Conservation (phyloP, 2,113 vertebrate species). For the Lophotis ruficrista region DNA sequence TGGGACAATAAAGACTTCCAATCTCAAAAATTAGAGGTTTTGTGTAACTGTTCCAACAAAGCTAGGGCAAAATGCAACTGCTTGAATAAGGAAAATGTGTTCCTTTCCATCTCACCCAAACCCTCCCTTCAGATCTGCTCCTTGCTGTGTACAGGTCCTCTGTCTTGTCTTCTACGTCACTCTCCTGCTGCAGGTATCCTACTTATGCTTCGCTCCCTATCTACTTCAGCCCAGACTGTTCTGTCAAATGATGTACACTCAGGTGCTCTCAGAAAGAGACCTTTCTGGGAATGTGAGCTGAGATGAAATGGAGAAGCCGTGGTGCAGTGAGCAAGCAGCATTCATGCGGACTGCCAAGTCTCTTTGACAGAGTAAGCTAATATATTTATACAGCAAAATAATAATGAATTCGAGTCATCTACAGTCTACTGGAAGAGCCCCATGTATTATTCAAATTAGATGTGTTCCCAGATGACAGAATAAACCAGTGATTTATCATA, state of each 20-base stretch:
- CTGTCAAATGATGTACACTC: not conserved
- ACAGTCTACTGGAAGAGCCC: not conserved
- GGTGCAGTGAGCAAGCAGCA: not conserved
- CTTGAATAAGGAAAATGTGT: not conserved
- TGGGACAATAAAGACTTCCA: not conserved
- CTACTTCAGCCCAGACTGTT: not conserved
- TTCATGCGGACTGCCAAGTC: not conserved
- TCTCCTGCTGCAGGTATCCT: not conserved
- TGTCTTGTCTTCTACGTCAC: not conserved
- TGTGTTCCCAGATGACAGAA: not conserved
- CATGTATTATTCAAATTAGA: not conserved
- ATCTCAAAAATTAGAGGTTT: not conserved
- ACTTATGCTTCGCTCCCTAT: not conserved
- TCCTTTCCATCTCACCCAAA: not conserved
- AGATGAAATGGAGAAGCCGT: not conserved
- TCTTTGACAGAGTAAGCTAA: not conserved
- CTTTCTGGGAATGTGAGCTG: not conserved
- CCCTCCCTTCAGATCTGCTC: not conserved
- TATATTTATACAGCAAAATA: not conserved
- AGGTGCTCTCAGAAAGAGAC: not conserved
- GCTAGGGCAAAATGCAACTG: not conserved
- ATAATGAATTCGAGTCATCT: not conserved
- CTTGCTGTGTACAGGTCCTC: not conserved
- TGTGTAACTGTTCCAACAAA: not conserved
- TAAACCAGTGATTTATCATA: not conserved